Percentiles rank a stretch among this genome's conserved stretches.
Evolutionary conservation across 1,140 invertebrate genomes (phyloP).

Genomic region (Protaetia brevitarsis): DNA sequence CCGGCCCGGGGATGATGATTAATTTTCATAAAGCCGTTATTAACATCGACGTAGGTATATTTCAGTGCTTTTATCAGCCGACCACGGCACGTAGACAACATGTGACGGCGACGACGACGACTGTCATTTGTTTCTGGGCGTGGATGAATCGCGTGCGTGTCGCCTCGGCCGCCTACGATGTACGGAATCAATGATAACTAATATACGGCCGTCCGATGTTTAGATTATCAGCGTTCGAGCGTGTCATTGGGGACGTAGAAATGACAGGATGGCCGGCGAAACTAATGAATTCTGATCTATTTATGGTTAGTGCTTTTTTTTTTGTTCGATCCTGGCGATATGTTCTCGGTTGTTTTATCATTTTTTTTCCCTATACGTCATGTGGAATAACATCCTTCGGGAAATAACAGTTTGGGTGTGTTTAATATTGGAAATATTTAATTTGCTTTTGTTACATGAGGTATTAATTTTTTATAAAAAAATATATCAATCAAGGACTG

Average conservation of each 20-base stretch:
- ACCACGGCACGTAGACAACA: neutral
- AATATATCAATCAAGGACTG: no score
- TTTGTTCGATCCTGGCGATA: neutral
- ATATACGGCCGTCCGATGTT: constrained; percentile 30
- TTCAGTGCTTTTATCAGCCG: neutral
- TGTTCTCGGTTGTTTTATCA: neutral
- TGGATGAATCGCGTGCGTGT: constrained; percentile 37
- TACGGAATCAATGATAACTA: constrained; percentile 40
- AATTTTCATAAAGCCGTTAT: constrained; percentile 40
- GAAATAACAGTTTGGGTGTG: no score
- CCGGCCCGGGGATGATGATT: constrained; percentile 33
- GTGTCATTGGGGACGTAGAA: constrained; percentile 4
- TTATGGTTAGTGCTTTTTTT: neutral
- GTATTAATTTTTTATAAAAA: no score
- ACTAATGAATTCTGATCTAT: constrained; percentile 14
- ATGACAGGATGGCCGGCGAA: neutral
- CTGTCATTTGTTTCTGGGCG: constrained; percentile 35
- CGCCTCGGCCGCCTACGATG: neutral
- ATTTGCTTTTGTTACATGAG: no score
- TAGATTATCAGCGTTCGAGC: constrained; percentile 3
- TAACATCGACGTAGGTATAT: constrained; percentile 28
- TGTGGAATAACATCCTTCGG: no score
- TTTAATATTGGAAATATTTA: no score
- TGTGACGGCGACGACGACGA: neutral
- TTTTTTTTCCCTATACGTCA: no score